Evolutionary conservation across 2,888 invertebrate species (phyloP).

Genomic region (Drosophila meridiana): DNA sequence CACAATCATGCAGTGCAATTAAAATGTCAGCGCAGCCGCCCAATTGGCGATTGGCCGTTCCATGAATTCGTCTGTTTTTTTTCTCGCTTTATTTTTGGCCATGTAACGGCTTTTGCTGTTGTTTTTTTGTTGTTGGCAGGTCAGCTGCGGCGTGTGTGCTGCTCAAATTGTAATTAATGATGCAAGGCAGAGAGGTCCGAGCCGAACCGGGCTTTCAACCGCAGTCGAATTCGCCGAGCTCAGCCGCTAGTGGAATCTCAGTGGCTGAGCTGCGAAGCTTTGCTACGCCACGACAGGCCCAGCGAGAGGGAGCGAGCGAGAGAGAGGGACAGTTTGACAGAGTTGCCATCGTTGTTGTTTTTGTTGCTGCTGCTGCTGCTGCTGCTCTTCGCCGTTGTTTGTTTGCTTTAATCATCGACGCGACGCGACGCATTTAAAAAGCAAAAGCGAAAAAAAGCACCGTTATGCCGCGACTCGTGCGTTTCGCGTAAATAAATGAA

Average conservation of each 20-base stretch:
- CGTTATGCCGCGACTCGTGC: slow-evolving; percentile 45
- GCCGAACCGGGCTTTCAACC: slow-evolving; percentile 38
- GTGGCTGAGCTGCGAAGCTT: slow-evolving; percentile 41
- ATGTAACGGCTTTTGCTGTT: slow-evolving; percentile 36
- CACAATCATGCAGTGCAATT: slow-evolving; percentile 76
- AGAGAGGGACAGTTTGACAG: not conserved
- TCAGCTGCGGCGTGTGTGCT: slow-evolving; percentile 35
- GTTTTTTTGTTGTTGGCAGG: slow-evolving; percentile 3
- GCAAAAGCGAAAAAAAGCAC: slow-evolving; percentile 36
- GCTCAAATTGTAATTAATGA: slow-evolving; percentile 79
- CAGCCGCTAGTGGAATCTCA: slow-evolving; percentile 46
- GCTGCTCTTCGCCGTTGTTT: slow-evolving; percentile 42
- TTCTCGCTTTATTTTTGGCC: slow-evolving; percentile 25
- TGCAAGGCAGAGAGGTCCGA: slow-evolving; percentile 64
- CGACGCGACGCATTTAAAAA: slow-evolving; percentile 65
- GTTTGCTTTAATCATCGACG: slow-evolving; percentile 75
- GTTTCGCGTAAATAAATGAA: slow-evolving; percentile 77
- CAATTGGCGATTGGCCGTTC: slow-evolving; percentile 23
- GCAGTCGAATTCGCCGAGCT: slow-evolving; percentile 40
- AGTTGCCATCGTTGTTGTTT: not conserved
- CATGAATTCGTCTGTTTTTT: slow-evolving; percentile 21
- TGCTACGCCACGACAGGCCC: slow-evolving; percentile 25
- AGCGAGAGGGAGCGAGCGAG: not conserved
- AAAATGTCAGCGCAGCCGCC: slow-evolving; percentile 71
- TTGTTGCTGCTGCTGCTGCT: slow-evolving; percentile 5